Base-by-base conservation (phyloP, 2,888 invertebrate species). In the Phragmatobia fuliginosa region DNA sequence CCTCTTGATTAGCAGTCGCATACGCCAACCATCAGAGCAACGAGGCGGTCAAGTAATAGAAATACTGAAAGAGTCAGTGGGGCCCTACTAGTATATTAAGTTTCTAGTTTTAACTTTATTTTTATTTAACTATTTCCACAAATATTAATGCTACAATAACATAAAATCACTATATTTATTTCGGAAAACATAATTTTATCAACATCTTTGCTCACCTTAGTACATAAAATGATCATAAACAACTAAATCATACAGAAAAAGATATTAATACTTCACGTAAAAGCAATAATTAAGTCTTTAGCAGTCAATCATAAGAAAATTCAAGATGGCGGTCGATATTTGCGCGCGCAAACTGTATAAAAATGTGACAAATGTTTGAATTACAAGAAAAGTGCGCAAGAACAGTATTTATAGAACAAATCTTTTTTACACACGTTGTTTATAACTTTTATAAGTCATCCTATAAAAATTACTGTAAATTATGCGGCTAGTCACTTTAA, bases 331-430 rank as follows among this genome's bases (percentile, higher is more conserved):
- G 60, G 45, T 28, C 1, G 36, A 36, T 36, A n/a, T 52, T 31
- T 68, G 60, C 63, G 60, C 62, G 74, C 79, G 80, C 78, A 80
- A 76, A 62, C 28, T 71, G 70, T 67, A 82, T 81, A 87, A 87
- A 86, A 85, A 80, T 83, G 89, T 88, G 87, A 89, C 89, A 89
- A 88, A 87, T 83, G 80, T 79, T 71, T 74, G 78, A 86, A 87
- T 89, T 87, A 83, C 85, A 81, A 82, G 87, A 86, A 87, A 77
- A 84, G 83, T 88, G 83, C 85, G 87, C 83, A 81, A 69, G 71
- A 76, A 33, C 66, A 45, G 75, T 87, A 87, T 86, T 83, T 82
- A 83, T 87, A 87, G 85, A 83, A 69, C 74, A 62, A 65, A n/a
- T 21, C 7, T 49, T 67, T 63, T 31, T 73, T 77, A 79, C 75